phyloP scores from a whole-genome alignment of 1,140 invertebrate genomes.

The Paraescarpia echinospica region DNA sequence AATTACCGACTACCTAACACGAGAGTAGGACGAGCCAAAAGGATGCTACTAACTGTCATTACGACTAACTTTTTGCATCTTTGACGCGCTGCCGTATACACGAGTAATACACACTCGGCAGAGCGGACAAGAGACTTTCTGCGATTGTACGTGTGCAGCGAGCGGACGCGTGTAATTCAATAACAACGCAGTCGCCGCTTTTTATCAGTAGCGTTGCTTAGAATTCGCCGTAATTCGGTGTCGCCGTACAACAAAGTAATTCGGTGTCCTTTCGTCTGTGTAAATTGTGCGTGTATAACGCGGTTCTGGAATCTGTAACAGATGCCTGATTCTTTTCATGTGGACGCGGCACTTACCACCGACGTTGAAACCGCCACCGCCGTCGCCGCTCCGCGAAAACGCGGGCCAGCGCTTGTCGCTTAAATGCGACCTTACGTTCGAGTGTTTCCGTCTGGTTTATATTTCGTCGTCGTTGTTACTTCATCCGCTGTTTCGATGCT shows the following conservation, averaged over 20 bases:
- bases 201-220: neutral
- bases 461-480: neutral
- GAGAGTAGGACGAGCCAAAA: neutral
- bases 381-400: neutral
- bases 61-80: neutral
- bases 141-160: neutral
- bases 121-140: neutral
- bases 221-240: neutral
- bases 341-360: neutral
- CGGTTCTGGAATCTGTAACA: neutral
- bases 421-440: neutral
- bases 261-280: neutral
- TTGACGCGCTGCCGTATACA: neutral
- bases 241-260: conserved; percentile 5
- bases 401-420: neutral
- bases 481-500: neutral
- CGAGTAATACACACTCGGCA: neutral
- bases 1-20: neutral
- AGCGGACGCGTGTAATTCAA: neutral
- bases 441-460: conserved; percentile 5
- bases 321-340: neutral
- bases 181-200: neutral
- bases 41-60: neutral
- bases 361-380: neutral
- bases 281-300: conserved; percentile 1